These are phyloP conservation scores for Catocala sponsa DNA, from an alignment of 2,888 invertebrate species.

Conservation along the genomic window DNA sequence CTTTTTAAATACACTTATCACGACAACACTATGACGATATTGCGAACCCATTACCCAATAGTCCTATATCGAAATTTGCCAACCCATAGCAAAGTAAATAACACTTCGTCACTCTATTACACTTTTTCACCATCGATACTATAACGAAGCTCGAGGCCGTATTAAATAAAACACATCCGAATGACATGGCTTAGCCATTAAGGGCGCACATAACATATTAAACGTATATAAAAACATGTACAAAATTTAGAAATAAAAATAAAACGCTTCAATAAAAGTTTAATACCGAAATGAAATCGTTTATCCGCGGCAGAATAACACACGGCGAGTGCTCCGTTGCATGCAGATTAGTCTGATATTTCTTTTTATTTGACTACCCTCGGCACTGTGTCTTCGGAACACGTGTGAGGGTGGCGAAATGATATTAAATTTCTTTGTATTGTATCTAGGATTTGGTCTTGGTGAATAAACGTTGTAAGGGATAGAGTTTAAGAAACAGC, in stretches of 20 bases:
- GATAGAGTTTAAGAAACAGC: too few species aligned
- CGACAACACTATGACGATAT: too few species aligned
- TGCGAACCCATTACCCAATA: too few species aligned
- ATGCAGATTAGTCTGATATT: constrained; percentile 62
- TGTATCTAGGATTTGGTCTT: constrained; percentile 17
- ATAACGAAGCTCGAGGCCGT: not conserved
- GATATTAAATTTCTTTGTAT: constrained; percentile 42
- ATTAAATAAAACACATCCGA: constrained; percentile 14
- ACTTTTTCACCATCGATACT: too few species aligned
- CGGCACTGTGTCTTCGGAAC: constrained; percentile 30
- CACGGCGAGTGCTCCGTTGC: constrained; percentile 53
- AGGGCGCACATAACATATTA: constrained; percentile 7
- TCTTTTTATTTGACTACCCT: constrained; percentile 35
- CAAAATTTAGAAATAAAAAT: constrained; percentile 50
- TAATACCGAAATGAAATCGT: constrained; percentile 65
- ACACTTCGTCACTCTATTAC: too few species aligned
- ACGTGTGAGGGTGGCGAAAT: constrained; percentile 36
- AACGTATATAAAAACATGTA: constrained; percentile 16
- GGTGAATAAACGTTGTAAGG: not conserved
- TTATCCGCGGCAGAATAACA: constrained; percentile 66
- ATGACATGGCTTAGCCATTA: constrained; percentile 12
- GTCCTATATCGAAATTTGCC: too few species aligned
- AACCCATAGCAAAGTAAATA: too few species aligned
- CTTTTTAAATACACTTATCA: too few species aligned
- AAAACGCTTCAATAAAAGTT: constrained; percentile 49